Conservation (phyloP, 1,140 invertebrate genomes). For the Cydia pomonella region DNA sequence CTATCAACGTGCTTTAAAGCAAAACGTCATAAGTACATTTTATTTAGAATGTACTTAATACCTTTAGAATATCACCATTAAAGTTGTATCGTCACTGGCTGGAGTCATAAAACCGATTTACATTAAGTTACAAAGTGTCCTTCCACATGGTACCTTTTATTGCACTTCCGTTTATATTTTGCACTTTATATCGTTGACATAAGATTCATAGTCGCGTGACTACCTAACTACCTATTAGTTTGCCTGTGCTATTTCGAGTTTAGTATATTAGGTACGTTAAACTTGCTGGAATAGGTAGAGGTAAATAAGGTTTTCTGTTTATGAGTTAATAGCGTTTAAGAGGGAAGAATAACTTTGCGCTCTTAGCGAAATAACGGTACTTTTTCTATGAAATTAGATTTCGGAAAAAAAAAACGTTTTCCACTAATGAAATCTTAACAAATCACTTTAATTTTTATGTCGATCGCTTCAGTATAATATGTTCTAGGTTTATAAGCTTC, state of each 20-base stretch:
- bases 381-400: too few species aligned
- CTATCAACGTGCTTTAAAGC: neutral
- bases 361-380: too few species aligned
- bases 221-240: too few species aligned
- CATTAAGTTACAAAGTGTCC: constrained; percentile 18
- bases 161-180: neutral
- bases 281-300: too few species aligned
- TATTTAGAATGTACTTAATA: neutral
- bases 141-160: neutral
- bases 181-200: neutral
- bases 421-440: too few species aligned
- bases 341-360: too few species aligned
- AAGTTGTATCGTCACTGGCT: neutral
- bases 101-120: constrained; percentile 22
- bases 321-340: neutral
- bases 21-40: neutral
- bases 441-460: too few species aligned
- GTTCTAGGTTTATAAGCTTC: too few species aligned
- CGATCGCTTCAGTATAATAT: too few species aligned
- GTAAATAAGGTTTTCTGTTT: neutral
- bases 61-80: neutral
- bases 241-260: neutral
- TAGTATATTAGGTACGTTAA: neutral
- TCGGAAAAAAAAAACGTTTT: too few species aligned
- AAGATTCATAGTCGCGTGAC: neutral